phyloP scores from a whole-genome alignment of 1,140 invertebrate species.

The Aphelenchoides besseyi region DNA sequence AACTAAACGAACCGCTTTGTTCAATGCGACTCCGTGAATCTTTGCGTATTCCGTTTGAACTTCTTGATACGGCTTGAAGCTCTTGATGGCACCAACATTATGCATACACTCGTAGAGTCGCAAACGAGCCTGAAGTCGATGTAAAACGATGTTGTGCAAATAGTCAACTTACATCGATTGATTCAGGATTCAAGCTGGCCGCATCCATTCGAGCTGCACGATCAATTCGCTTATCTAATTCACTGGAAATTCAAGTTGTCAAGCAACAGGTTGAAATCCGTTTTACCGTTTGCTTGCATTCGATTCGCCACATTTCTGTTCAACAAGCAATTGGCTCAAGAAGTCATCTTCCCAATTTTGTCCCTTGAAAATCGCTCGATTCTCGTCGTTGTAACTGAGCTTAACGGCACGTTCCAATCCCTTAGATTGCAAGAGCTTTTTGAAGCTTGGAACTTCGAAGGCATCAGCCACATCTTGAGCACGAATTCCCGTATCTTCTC shows the following conservation, averaged over 20 bases:
- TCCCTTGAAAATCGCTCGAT: not conserved
- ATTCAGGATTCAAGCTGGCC: not conserved
- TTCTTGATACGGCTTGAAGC: not conserved
- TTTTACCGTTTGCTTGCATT: not conserved
- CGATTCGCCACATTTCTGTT: not conserved
- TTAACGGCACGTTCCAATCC: not conserved
- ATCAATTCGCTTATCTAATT: not conserved
- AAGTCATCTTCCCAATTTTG: not conserved
- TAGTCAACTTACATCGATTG: not conserved
- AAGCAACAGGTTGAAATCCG: too few species aligned
- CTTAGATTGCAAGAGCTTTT: not conserved
- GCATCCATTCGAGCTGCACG: not conserved
- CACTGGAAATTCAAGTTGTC: not conserved
- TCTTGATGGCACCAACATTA: not conserved
- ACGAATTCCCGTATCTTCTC: not conserved
- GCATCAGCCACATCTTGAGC: not conserved
- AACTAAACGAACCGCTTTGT: not conserved
- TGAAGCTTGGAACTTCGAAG: not conserved
- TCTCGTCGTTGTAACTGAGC: not conserved
- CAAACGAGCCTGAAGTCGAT: not conserved
- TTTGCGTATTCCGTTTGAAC: not conserved
- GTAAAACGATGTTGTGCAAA: not conserved
- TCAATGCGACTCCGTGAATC: not conserved
- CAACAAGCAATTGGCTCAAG: not conserved
- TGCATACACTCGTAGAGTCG: not conserved